Percentiles rank a stretch among this genome's conserved stretches.
Evolutionary conservation across 2,113 vertebrate genomes (phyloP).

Genomic region (Gila orcuttii): DNA sequence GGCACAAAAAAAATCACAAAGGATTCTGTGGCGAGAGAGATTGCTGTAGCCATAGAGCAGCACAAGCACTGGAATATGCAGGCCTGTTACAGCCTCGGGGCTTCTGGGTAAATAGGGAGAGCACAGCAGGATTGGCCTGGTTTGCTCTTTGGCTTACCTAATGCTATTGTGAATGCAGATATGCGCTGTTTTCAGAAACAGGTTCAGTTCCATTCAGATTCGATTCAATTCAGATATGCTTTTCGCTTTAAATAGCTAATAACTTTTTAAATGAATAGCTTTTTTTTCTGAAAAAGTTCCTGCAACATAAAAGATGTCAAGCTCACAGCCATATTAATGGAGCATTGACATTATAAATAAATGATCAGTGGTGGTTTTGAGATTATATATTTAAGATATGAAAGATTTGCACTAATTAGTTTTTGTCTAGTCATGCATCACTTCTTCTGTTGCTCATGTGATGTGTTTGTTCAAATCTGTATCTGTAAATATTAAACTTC

Average conservation of each 20-base stretch:
- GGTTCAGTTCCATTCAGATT: conserved; percentile 16
- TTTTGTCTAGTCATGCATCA: neutral
- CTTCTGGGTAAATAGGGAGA: conserved; percentile 42
- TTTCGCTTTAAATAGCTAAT: neutral
- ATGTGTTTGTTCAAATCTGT: neutral
- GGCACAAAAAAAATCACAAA: conserved; percentile 21
- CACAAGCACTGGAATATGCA: conserved; percentile 31
- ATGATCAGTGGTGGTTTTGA: neutral
- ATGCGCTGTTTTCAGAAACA: conserved; percentile 9
- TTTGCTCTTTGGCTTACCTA: conserved; percentile 29
- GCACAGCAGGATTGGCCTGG: conserved; percentile 39
- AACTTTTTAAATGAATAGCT: too few relatives aligned
- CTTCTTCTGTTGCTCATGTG: neutral
- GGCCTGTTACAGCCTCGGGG: conserved; percentile 31
- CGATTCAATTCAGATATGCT: neutral
- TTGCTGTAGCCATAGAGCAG: conserved; percentile 21
- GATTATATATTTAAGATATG: neutral
- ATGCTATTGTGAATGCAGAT: conserved; percentile 10
- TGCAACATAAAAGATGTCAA: neutral
- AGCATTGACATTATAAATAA: neutral
- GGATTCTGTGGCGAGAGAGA: conserved; percentile 31
- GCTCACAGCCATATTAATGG: neutral
- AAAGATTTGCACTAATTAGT: neutral
- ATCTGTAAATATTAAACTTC: neutral
- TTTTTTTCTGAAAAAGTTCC: neutral